A percentile compares a stretch with the other conserved stretches of the same genome.
These are phyloP conservation scores for Halichoeres trimaculatus DNA, from an alignment of 2,113 vertebrate species.

Conservation along the genomic window DNA sequence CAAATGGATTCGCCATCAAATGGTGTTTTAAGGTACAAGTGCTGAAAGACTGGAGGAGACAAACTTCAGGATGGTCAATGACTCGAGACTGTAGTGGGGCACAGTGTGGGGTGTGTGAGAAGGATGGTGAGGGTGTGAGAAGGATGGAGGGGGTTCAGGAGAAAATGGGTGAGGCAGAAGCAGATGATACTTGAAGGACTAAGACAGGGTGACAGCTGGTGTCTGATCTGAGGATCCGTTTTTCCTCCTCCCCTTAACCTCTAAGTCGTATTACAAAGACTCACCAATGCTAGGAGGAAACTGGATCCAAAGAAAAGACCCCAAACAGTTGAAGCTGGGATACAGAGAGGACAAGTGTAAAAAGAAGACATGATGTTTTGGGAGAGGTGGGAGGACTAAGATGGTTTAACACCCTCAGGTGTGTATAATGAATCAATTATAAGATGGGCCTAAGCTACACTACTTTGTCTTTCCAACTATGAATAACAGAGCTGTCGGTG, in stretches of 20 bases:
- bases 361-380: constrained; percentile 4
- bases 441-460: no score
- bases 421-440: no score
- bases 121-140: constrained; percentile 24
- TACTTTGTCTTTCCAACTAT: no score
- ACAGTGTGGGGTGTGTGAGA: background rate
- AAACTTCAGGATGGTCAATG: background rate
- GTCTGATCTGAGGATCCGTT: constrained; percentile 80
- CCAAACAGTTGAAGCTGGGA: background rate
- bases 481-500: no score
- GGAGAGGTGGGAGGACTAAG: background rate
- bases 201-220: constrained; percentile 78
- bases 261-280: constrained; percentile 66
- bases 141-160: constrained; percentile 17
- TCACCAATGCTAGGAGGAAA: constrained; percentile 45
- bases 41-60: background rate
- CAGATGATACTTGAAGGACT: constrained; percentile 55
- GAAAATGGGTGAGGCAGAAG: constrained; percentile 52
- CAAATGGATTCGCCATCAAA: no score
- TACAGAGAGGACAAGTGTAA: background rate
- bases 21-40: background rate
- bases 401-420: background rate
- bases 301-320: constrained; percentile 2
- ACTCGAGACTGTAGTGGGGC: background rate
- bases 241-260: constrained; percentile 43